Evolutionary conservation across 35 echinoderm and acorn worm species (phyloP).

Genomic region (Acanthaster planci): DNA sequence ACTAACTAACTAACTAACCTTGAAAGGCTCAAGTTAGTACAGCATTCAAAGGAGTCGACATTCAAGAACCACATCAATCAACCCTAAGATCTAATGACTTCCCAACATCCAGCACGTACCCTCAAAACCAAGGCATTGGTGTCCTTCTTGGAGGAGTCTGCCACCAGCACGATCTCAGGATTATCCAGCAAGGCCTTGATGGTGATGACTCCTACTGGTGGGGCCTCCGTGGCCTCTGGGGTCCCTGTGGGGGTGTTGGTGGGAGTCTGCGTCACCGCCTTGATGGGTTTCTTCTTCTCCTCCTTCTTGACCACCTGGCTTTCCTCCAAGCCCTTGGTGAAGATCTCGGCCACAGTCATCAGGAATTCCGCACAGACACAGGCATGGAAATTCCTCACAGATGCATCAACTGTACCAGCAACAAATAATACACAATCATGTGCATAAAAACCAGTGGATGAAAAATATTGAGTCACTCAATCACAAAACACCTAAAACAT

Average conservation of each 20-base stretch:
- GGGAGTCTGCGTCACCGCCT: not conserved
- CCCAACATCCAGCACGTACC: constrained; percentile 38
- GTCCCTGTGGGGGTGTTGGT: not conserved
- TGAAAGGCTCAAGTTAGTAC: not conserved
- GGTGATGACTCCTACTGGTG: constrained; percentile 47
- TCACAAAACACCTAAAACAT: no score
- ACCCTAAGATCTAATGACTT: not conserved
- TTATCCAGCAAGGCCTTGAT: constrained; percentile 73
- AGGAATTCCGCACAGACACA: constrained; percentile 91
- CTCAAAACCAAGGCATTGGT: constrained; percentile 91
- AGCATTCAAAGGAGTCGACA: not conserved
- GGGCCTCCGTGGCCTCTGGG: constrained; percentile 10
- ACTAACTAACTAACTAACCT: no score
- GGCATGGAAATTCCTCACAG: constrained; percentile 72
- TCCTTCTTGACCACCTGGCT: constrained; percentile 32
- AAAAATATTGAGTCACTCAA: no score
- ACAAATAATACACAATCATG: not conserved
- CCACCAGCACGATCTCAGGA: constrained; percentile 91
- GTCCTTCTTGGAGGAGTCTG: constrained; percentile 73
- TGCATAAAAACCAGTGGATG: no score
- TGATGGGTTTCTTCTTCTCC: constrained; percentile 32
- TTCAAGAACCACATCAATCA: not conserved
- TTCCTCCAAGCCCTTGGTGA: constrained; percentile 80
- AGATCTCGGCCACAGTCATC: constrained; percentile 90
- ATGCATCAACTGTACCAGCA: constrained; percentile 63